Evolutionary conservation across 2,797 vertebrate genomes (phyloP).

Genomic region (Sebastes paucispinis): DNA sequence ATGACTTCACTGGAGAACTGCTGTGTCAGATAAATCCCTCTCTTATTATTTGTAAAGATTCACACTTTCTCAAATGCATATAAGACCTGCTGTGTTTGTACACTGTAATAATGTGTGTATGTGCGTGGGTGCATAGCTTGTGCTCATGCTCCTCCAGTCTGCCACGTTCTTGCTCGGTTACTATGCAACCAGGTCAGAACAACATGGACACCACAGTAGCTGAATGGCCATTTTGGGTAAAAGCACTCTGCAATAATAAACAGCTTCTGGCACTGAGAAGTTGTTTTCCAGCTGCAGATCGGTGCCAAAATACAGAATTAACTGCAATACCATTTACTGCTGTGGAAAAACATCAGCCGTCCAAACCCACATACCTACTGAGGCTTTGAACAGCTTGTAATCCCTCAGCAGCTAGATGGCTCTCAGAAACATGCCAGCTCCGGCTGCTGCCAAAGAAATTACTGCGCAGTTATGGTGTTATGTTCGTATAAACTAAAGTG

Average conservation of each 20-base stretch:
- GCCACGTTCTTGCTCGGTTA: slow-evolving; percentile 73
- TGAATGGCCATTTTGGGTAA: slow-evolving; percentile 82
- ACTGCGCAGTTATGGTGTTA: slow-evolving; percentile 69
- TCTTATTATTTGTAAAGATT: slow-evolving; percentile 25
- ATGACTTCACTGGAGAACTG: slow-evolving; percentile 58
- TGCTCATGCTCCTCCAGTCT: slow-evolving; percentile 49
- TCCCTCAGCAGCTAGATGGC: slow-evolving; percentile 71
- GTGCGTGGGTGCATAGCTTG: slow-evolving; percentile 26
- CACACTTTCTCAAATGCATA: slow-evolving; percentile 42
- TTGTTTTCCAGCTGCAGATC: slow-evolving; percentile 78
- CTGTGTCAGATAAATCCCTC: slow-evolving; percentile 52
- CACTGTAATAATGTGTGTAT: slow-evolving; percentile 9
- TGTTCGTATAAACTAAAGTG: slow-evolving; percentile 59
- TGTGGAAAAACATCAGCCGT: slow-evolving; percentile 79
- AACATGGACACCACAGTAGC: slow-evolving; percentile 76
- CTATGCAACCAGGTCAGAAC: slow-evolving; percentile 75
- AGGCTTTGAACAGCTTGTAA: slow-evolving; percentile 80
- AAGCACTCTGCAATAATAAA: slow-evolving; percentile 77
- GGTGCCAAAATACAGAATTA: slow-evolving; percentile 79
- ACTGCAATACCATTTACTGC: slow-evolving; percentile 79
- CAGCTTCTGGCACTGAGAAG: slow-evolving; percentile 74
- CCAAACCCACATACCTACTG: slow-evolving; percentile 79
- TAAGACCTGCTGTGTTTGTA: slow-evolving; percentile 32
- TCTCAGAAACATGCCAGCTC: slow-evolving; percentile 67
- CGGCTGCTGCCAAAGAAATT: slow-evolving; percentile 68